Percentiles rank a stretch among this genome's conserved stretches.
Conservation (phyloP, 2,797 vertebrate genomes). For the Chrosomus eos region DNA sequence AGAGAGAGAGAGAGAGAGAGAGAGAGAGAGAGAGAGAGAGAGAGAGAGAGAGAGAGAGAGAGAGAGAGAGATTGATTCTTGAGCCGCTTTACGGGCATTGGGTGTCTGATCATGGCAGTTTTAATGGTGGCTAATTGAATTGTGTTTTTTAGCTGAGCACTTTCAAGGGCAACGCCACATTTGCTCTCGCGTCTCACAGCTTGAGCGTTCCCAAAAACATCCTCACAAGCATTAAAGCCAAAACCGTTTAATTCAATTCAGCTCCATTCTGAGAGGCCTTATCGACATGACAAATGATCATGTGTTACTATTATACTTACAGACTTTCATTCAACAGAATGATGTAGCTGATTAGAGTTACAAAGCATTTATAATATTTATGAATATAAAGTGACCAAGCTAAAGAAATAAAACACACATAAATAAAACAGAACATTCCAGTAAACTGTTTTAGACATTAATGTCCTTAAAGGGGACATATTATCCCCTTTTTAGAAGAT, state of each 20-base stretch:
- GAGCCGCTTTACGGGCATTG: slow-evolving; percentile 25
- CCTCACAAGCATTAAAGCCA: slow-evolving; percentile 10
- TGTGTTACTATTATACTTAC: background rate
- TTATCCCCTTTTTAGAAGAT: too few species aligned
- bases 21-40: slow-evolving; percentile 2
- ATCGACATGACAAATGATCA: background rate
- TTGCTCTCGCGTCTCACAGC: background rate
- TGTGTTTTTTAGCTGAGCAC: slow-evolving; percentile 22
- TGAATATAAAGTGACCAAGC: too few species aligned
- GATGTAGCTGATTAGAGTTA: background rate
- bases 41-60: background rate
- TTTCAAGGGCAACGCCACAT: background rate
- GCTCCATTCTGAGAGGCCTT: slow-evolving; percentile 15
- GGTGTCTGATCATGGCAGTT: slow-evolving; percentile 45
- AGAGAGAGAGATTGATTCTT: slow-evolving; percentile 7
- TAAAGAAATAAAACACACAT: background rate
- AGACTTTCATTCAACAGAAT: background rate
- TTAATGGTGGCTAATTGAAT: slow-evolving; percentile 39
- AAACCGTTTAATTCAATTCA: slow-evolving; percentile 6
- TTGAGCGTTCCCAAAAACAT: background rate
- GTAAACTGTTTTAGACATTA: background rate
- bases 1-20: background rate
- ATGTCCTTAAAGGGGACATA: background rate
- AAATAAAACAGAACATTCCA: background rate
- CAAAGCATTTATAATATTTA: background rate